Evolutionary conservation across 2,797 vertebrate genomes (phyloP).

Genomic region (Gadopsis bispinosus): DNA sequence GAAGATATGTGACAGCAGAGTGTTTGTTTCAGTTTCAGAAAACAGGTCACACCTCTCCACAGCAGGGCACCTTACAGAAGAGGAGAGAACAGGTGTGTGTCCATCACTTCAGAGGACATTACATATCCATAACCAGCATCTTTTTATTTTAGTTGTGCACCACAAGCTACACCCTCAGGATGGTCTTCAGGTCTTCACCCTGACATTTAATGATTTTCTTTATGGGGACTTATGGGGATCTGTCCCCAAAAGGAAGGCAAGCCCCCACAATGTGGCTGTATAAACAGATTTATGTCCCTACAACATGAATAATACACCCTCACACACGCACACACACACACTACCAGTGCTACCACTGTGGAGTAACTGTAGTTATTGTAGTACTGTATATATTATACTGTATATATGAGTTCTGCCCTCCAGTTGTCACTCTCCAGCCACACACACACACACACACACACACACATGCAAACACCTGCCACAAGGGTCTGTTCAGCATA

Average conservation of each 20-base stretch:
- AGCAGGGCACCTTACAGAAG: conserved; percentile 20
- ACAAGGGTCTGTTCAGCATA: conserved; percentile 40
- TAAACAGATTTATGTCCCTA: too few species aligned
- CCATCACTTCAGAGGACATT: too few species aligned
- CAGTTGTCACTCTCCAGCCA: conserved; percentile 9
- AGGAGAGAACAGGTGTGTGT: background rate
- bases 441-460: conserved; percentile 27
- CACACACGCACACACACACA: conserved; percentile 8
- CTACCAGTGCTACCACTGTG: conserved; percentile 1
- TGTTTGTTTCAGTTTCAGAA: conserved; percentile 52
- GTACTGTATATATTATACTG: too few species aligned
- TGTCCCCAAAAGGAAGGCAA: too few species aligned
- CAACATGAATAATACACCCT: background rate
- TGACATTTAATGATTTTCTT: too few species aligned
- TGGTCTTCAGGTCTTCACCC: too few species aligned
- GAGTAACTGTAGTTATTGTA: conserved; percentile 11
- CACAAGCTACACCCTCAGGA: too few species aligned
- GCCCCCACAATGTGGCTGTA: too few species aligned
- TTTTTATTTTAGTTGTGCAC: too few species aligned
- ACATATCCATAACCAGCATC: too few species aligned
- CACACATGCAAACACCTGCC: conserved; percentile 24
- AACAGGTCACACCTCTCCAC: conserved; percentile 54
- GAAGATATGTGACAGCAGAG: conserved; percentile 41
- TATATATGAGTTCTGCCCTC: conserved; percentile 31
- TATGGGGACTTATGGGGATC: too few species aligned